These are phyloP conservation scores for Mythimna impura DNA, from an alignment of 2,888 invertebrate species.

Conservation along the genomic window DNA sequence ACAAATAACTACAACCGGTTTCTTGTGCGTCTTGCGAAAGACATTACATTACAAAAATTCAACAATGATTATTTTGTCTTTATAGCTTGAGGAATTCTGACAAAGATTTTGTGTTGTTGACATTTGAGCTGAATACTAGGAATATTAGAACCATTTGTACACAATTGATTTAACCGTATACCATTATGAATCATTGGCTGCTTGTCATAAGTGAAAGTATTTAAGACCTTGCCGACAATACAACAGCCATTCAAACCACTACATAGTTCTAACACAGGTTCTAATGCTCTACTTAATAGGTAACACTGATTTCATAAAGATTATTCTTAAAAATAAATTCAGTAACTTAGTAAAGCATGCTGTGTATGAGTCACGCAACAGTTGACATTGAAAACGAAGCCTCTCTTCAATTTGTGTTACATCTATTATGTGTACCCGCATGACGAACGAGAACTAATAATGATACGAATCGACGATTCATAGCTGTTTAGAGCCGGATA, in stretches of 20 bases:
- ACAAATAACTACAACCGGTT: slow-evolving; percentile 33
- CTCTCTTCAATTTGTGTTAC: slow-evolving; percentile 53
- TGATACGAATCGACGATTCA: slow-evolving; percentile 43
- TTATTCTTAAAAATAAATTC: slow-evolving; percentile 9
- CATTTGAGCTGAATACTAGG: background rate
- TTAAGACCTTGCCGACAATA: slow-evolving; percentile 43
- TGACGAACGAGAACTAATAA: slow-evolving; percentile 38
- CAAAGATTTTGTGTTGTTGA: background rate
- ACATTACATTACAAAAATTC: slow-evolving; percentile 13
- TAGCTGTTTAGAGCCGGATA: slow-evolving; percentile 9
- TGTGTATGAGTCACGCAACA: slow-evolving; percentile 54
- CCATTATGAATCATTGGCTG: slow-evolving; percentile 8
- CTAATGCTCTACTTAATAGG: background rate
- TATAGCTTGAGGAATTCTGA: slow-evolving; percentile 3
- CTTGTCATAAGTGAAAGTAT: slow-evolving; percentile 47
- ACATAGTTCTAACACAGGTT: background rate
- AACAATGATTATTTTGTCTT: slow-evolving; percentile 18
- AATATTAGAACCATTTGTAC: background rate
- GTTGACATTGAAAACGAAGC: slow-evolving; percentile 63
- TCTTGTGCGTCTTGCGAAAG: slow-evolving; percentile 14
- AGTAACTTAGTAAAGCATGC: background rate
- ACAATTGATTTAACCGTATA: slow-evolving; percentile 3
- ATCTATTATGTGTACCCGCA: slow-evolving; percentile 52
- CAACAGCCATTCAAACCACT: background rate
- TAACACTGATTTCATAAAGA: background rate